Conservation (phyloP, 2,113 vertebrate species). For the Actenoides lindsayi region DNA sequence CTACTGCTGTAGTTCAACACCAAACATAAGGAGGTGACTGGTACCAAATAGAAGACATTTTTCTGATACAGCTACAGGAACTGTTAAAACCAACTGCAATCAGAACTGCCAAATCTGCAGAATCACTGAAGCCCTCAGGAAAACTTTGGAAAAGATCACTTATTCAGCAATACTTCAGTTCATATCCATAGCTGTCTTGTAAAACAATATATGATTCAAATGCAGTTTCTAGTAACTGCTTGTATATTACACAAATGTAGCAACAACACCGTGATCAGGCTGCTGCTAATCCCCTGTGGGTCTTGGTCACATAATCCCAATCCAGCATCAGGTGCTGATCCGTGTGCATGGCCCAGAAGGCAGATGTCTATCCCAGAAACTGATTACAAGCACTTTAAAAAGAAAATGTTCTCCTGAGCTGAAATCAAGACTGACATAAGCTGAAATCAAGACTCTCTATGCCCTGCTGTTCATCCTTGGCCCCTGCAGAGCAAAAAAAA, state of each 20-base stretch:
- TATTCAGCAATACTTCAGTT: background rate
- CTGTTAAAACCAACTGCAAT: background rate
- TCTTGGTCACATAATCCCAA: background rate
- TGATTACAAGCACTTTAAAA: background rate
- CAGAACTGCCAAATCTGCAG: background rate
- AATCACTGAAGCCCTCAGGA: background rate
- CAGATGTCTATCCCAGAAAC: background rate
- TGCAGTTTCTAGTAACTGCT: background rate
- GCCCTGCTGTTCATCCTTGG: background rate
- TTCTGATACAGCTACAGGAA: background rate
- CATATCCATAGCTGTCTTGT: background rate
- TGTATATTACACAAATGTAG: background rate
- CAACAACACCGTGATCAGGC: background rate
- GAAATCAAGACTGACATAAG: background rate
- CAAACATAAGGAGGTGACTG: background rate
- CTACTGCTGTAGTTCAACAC: background rate
- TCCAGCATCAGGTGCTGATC: background rate
- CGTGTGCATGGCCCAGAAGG: rapidly evolving
- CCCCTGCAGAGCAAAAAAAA: background rate
- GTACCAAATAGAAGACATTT: background rate
- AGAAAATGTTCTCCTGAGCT: background rate
- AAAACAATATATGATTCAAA: background rate
- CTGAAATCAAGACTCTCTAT: background rate
- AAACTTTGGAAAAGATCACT: background rate
- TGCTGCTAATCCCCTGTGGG: background rate